Evolutionary conservation across 1,140 invertebrate species (phyloP), one percentile per base, ranked within the genome.

Genomic region (Drosophila tsacasi): DNA sequence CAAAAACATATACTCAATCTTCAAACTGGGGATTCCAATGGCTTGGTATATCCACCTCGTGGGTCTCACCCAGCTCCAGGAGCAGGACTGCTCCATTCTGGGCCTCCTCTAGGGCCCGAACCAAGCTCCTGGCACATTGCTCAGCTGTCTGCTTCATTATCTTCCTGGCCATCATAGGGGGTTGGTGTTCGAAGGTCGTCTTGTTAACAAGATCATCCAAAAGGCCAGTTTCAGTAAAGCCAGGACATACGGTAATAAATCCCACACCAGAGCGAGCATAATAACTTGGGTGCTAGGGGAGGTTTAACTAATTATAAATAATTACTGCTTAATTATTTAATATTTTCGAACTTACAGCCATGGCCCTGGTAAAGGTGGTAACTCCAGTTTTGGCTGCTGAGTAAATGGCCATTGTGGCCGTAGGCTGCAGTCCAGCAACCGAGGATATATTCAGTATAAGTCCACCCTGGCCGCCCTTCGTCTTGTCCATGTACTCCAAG

Each of bases 361-460:
- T 65, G 27, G 83, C 80, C 23, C 92, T 81, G 5, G 94, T 94
- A 39, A 93, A 93, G 2, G 93, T 93, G 30, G 94, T 81, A 1
- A 94, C 91, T 2, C 92, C 93, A 50, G 93, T 91, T 67, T 94
- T 94, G 17, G 93, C 92, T 2, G 91, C 94, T 15, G 77, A 79
- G 69, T 94, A 94, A 25, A 93, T 82, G 17, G 94, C 66, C 79
- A 82, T 50, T 27, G 75, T 0, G 35, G 81, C 6, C 52, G 77
- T 49, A 0, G 90, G 84, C 40, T 91, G 64, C 30, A 95, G 92
- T 44, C 95, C 95, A 58, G 94, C 91, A 65, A 95, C 94, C 2
- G 95, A 95, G 9, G 94, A 94, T n/a, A 95, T 83, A 57, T 96
- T 96, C 3, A 96, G 93, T 32, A 96, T 94, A 9, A 94, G 93